These are phyloP conservation scores for Rhyzopertha dominica DNA, from an alignment of 1,140 invertebrate species.

Conservation along the genomic window DNA sequence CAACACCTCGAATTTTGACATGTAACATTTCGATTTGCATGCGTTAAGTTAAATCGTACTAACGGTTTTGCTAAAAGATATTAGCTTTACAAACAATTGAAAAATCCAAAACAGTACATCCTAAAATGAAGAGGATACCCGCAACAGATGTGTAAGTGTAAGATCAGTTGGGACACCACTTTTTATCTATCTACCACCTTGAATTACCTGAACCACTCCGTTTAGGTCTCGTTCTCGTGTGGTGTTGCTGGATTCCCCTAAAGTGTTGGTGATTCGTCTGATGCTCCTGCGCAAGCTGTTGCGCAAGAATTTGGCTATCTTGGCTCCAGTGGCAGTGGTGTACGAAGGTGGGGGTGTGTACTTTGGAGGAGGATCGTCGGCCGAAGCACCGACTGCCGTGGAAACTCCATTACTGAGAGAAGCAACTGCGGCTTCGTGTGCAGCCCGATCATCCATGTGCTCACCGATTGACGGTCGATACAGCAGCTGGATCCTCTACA, in stretches of 20 bases:
- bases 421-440: conserved; percentile 37
- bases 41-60: too few relatives aligned
- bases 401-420: conserved; percentile 35
- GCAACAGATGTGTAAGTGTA: too few relatives aligned
- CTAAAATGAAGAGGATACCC: too few relatives aligned
- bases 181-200: background rate
- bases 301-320: conserved; percentile 71
- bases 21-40: too few relatives aligned
- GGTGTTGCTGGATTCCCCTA: conserved; percentile 43
- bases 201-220: conserved; percentile 1
- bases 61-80: too few relatives aligned
- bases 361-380: conserved; percentile 83
- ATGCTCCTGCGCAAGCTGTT: conserved; percentile 78
- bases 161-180: too few relatives aligned
- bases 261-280: conserved; percentile 55
- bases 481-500: conserved; percentile 67
- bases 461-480: conserved; percentile 62
- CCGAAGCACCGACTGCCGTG: conserved; percentile 33
- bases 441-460: conserved; percentile 40
- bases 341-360: conserved; percentile 90
- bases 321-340: conserved; percentile 80
- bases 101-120: too few relatives aligned
- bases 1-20: too few relatives aligned
- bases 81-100: too few relatives aligned
- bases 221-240: conserved; percentile 17